Conservation (phyloP, 2,113 vertebrate genomes). For the Propithecus coquereli region DNA sequence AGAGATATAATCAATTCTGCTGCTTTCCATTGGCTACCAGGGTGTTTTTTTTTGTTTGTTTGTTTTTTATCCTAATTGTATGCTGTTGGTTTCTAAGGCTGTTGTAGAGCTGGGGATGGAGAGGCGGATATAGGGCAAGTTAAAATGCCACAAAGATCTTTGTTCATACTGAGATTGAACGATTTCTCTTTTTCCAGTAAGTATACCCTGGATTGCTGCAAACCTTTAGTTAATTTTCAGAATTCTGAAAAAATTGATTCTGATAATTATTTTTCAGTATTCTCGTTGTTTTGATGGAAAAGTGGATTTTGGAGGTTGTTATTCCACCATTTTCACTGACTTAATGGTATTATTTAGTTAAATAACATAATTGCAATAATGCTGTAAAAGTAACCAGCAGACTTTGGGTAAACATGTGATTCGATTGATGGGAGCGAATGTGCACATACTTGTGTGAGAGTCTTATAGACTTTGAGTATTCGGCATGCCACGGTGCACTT, state of each 20-base stretch:
- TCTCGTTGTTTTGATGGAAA: neutral
- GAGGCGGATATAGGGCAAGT: neutral
- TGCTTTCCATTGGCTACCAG: neutral
- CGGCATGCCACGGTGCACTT: neutral
- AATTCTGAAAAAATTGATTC: neutral
- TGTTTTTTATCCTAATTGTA: neutral
- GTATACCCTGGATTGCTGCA: neutral
- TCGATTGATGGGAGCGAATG: rapidly evolving
- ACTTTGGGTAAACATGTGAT: neutral
- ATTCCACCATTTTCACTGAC: neutral
- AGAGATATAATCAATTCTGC: neutral
- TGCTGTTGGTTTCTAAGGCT: neutral
- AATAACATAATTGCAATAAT: neutral
- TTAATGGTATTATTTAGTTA: neutral
- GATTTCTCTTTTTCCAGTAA: neutral
- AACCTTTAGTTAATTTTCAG: slow-evolving; percentile 7
- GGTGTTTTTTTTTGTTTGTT: neutral
- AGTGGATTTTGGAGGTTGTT: neutral
- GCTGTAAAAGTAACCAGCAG: neutral
- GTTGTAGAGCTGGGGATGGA: neutral
- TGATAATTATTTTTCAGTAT: neutral
- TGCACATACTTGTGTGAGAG: neutral
- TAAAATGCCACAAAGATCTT: neutral
- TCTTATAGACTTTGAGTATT: neutral
- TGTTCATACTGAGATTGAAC: neutral